Base-by-base conservation (phyloP, 1,140 invertebrate genomes). In the Steinernema khuongi region DNA sequence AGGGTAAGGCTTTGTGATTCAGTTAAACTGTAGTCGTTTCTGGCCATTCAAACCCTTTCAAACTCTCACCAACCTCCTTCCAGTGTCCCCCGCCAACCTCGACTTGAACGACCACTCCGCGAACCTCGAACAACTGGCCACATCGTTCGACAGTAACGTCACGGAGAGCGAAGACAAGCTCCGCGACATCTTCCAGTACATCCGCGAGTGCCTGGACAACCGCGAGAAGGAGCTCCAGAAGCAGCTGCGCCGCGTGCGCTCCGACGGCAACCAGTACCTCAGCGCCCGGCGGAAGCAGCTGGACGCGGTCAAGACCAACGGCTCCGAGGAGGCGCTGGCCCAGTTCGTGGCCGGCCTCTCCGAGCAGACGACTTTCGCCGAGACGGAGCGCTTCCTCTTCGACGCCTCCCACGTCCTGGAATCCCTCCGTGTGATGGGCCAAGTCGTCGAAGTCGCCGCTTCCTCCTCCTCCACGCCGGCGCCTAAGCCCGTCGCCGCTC, bases 231-330 rank as follows among this genome's bases (percentile, higher is more conserved):
- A 60, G 19, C 50, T 60, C 7, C 11, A 17, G 11, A 11, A 60
- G 50, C 14, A 60, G 19, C 11, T 60, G 14, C 50, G 22, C 22
- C 11, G 50, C 7, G 4, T 14, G 14, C 50, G 50, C 50, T 60
- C 50, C 19, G 50, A 11, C 50, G 50, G 50, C 4, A 11, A 7
- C 19, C 50, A 60, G 19, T 60, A n/a, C 50, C 7, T 60, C 50
- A 4, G 14, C 19, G 4, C 50, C 22, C 50, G 50, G 11, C 50
- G 50, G 11, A 17, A 11, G 14, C 50, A 60, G 50, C 7, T 60
- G 50, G 26, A 14, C 22, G n/a, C 72, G 71, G 11, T 19, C 28
- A 72, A 71, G 32, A 73, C 66, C 7, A 67, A 41, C 7, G 7
- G n/a, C 36, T 7, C 7, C n/a, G 36, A 41, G n/a, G 19, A 11